Conservation (phyloP, 2,888 invertebrate species). For the Drosophila recens region DNA sequence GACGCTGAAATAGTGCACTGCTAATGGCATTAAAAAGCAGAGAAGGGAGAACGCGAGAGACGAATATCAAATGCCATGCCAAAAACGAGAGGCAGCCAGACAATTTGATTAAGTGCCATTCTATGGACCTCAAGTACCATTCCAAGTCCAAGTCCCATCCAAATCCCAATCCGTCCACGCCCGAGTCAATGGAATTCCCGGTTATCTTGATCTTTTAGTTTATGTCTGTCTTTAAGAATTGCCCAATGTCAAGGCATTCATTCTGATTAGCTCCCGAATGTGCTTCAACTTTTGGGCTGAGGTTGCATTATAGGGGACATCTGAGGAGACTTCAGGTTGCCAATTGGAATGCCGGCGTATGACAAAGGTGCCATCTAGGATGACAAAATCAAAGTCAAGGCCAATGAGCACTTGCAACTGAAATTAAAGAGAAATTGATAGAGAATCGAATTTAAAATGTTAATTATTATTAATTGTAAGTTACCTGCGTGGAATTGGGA, state of each 20-base stretch:
- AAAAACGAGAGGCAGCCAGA: slow-evolving; percentile 45
- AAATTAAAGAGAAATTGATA: neutral
- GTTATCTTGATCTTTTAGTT: slow-evolving; percentile 13
- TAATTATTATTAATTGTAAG: neutral
- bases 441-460: too few species aligned
- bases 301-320: neutral
- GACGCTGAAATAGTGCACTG: slow-evolving; percentile 43
- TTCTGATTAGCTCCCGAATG: slow-evolving; percentile 37
- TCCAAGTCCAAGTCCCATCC: neutral
- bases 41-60: neutral
- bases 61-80: slow-evolving; percentile 39
- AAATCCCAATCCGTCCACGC: neutral
- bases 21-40: slow-evolving; percentile 62
- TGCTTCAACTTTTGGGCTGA: neutral
- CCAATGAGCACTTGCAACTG: slow-evolving; percentile 34
- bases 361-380: slow-evolving; percentile 41
- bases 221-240: slow-evolving; percentile 19
- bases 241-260: slow-evolving; percentile 31
- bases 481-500: slow-evolving; percentile 25
- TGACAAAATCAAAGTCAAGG: slow-evolving; percentile 47
- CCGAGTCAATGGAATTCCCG: neutral
- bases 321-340: neutral
- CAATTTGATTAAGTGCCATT: slow-evolving; percentile 69
- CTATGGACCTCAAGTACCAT: slow-evolving; percentile 27
- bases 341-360: slow-evolving; percentile 9